phyloP scores from a whole-genome alignment of 2,888 invertebrate species.

The Eupithecia pulchellata region DNA sequence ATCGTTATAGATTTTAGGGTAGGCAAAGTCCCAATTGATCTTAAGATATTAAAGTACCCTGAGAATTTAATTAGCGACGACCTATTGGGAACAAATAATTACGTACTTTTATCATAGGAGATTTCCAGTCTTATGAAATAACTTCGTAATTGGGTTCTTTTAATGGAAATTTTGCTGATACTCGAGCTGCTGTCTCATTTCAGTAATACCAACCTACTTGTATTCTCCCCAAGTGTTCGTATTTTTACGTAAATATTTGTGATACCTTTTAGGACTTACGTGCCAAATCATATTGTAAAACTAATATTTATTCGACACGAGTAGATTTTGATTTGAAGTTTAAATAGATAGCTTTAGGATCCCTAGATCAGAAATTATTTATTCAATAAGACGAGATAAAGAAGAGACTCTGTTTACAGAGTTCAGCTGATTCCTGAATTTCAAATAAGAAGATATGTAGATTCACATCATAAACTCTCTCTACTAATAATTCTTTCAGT shows the following conservation, averaged over 20 bases:
- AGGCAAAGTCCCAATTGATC: slow-evolving; percentile 38
- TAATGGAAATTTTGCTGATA: slow-evolving; percentile 42
- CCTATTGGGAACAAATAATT: slow-evolving; percentile 70
- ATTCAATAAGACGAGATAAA: background rate
- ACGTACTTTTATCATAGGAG: slow-evolving; percentile 45
- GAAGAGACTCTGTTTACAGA: background rate
- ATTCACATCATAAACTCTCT: background rate
- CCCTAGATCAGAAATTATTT: slow-evolving; percentile 12
- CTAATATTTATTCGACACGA: slow-evolving; percentile 21
- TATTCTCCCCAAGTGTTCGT: slow-evolving; percentile 47
- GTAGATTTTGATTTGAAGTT: slow-evolving; percentile 11
- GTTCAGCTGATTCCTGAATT: background rate
- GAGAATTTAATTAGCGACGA: slow-evolving; percentile 66
- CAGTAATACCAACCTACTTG: slow-evolving; percentile 25
- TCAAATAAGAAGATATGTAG: background rate
- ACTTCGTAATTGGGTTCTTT: slow-evolving; percentile 45
- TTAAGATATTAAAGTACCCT: slow-evolving; percentile 55
- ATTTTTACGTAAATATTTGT: slow-evolving; percentile 54
- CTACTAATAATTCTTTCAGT: background rate
- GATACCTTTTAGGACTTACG: slow-evolving; percentile 53
- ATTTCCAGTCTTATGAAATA: slow-evolving; percentile 41
- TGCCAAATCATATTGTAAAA: slow-evolving; percentile 53
- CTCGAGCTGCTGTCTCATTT: slow-evolving; percentile 31
- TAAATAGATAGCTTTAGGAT: slow-evolving; percentile 14
- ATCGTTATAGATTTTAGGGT: slow-evolving; percentile 33